phyloP scores from a whole-genome alignment of 2,797 vertebrate genomes.

The Platalea minor region DNA sequence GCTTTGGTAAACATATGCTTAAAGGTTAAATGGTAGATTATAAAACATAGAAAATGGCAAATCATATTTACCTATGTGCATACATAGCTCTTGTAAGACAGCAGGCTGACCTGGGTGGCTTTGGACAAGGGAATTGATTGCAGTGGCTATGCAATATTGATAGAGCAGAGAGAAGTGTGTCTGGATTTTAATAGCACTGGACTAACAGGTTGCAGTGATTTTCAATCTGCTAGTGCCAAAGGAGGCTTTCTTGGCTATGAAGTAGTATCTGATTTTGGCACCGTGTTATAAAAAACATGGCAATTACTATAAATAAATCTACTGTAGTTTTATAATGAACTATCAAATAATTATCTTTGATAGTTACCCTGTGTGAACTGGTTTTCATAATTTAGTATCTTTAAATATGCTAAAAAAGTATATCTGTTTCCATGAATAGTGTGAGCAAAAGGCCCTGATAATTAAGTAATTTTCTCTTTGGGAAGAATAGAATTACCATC shows the following conservation, averaged over 20 bases:
- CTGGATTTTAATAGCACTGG: not conserved
- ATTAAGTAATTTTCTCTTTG: conserved; percentile 44
- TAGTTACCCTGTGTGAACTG: conserved; percentile 35
- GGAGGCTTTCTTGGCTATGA: not conserved
- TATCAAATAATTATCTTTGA: conserved; percentile 29
- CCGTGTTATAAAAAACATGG: not conserved
- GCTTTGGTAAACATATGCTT: not conserved
- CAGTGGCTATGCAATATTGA: not conserved
- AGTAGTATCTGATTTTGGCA: not conserved
- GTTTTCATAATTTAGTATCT: conserved; percentile 25
- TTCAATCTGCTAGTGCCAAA: not conserved
- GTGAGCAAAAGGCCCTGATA: conserved; percentile 10
- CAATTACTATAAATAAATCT: not conserved
- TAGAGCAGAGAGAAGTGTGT: not conserved
- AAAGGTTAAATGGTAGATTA: not conserved
- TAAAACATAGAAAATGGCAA: not conserved
- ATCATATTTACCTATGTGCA: not conserved
- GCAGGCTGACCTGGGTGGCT: not conserved
- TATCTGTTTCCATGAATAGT: not conserved
- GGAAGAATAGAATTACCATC: conserved; percentile 33
- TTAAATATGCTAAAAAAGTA: conserved; percentile 14
- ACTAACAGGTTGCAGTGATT: not conserved
- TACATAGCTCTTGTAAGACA: not conserved
- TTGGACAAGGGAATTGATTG: not conserved
- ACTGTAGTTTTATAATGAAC: not conserved